Conservation (phyloP, 2,113 vertebrate species). For the Upupa epops region DNA sequence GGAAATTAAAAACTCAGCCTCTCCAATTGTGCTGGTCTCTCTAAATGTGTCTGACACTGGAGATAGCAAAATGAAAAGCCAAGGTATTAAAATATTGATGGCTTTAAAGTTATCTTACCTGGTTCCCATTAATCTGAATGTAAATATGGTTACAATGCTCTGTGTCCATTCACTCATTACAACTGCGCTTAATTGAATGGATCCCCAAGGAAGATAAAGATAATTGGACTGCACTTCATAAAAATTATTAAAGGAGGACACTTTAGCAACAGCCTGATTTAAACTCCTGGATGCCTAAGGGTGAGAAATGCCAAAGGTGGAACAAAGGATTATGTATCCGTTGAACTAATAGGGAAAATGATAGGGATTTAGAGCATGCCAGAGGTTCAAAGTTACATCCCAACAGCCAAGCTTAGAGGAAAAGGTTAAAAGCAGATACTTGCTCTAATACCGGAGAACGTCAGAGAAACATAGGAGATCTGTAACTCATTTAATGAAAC, state of each 20-base stretch:
- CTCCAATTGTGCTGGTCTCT: constrained; percentile 8
- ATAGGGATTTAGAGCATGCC: background rate
- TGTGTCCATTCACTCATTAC: constrained; percentile 60
- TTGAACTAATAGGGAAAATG: constrained; percentile 6
- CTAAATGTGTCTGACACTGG: constrained; percentile 30
- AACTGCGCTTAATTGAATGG: constrained; percentile 63
- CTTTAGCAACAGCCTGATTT: constrained; percentile 34
- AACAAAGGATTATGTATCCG: constrained; percentile 13
- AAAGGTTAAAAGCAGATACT: constrained; percentile 25
- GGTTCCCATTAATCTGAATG: constrained; percentile 55
- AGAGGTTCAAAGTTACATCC: constrained; percentile 1
- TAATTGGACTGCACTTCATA: constrained; percentile 73
- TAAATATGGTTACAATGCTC: constrained; percentile 60
- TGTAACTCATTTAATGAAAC: background rate
- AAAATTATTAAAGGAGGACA: constrained; percentile 59
- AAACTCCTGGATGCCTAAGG: constrained; percentile 12
- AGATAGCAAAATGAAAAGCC: constrained; percentile 46
- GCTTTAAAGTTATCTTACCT: constrained; percentile 67
- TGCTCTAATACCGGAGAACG: background rate
- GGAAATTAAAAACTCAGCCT: constrained; percentile 50
- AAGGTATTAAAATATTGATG: constrained; percentile 58
- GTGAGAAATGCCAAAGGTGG: constrained; percentile 39
- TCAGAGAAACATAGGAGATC: background rate
- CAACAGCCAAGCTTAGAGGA: background rate
- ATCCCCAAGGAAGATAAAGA: constrained; percentile 70